phyloP scores from a whole-genome alignment of 2,113 vertebrate species.

The Narcine bancroftii region DNA sequence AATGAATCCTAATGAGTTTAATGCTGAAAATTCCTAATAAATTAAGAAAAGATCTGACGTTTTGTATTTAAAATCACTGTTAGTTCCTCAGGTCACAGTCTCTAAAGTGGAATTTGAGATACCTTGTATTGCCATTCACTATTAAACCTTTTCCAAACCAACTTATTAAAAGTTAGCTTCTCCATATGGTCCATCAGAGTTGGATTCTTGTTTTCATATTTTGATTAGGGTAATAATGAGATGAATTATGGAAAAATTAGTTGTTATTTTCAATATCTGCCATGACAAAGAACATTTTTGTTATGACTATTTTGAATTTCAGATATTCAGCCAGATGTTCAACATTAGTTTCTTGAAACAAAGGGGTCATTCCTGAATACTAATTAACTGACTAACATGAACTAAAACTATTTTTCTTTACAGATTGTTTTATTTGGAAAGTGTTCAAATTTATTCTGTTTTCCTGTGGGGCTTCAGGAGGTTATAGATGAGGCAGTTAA shows the following conservation, averaged over 20 bases:
- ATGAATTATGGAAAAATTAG: not conserved
- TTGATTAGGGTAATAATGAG: not conserved
- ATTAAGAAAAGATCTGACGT: not conserved
- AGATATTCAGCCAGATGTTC: conserved; percentile 3
- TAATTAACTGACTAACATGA: conserved; percentile 11
- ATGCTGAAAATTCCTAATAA: not conserved
- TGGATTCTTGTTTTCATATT: not conserved
- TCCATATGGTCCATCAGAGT: not conserved
- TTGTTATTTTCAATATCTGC: conserved; percentile 11
- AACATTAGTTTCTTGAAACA: conserved; percentile 15
- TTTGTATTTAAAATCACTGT: not conserved
- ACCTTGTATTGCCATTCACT: too few relatives aligned
- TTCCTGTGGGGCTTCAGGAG: not conserved
- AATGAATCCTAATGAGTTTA: not conserved
- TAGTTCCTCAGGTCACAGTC: not conserved
- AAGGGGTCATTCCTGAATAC: not conserved
- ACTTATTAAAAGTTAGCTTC: not conserved
- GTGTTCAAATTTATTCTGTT: not conserved
- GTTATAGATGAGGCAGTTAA: not conserved
- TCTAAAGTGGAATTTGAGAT: not conserved
- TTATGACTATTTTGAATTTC: not conserved
- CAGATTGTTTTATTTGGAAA: not conserved
- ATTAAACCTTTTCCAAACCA: not conserved
- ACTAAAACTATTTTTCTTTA: conserved; percentile 1
- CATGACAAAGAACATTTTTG: not conserved